Base-by-base conservation (phyloP, 2,113 vertebrate genomes). In the Leiothrix lutea region DNA sequence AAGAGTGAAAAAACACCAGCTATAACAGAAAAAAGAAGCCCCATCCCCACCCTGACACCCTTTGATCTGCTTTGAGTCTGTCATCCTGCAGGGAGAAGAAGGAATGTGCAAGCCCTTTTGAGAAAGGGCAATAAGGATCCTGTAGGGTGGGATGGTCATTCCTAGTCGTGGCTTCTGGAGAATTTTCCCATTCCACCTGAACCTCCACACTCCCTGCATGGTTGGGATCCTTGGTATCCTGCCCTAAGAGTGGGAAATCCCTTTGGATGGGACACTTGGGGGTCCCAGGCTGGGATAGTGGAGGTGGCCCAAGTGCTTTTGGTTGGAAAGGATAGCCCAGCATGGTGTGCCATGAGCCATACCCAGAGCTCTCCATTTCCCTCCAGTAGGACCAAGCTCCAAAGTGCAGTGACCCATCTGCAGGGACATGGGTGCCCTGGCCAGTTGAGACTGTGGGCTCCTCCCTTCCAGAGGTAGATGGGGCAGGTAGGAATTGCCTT, bases 401-500 rank as follows among this genome's bases (percentile, higher is more conserved):
- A 29, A 91, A 92, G 61, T 12, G 9, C 79, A 33, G 73, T 42
- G 70, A 67, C 51, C 35, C 61, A 47, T 78, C 50, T 1, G 1
- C 13, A 10, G 38, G 72, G 75, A 44, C 1, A 1, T 7, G 50
- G 45, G 31, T 83, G 70, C 60, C 50, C 40, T 17, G 15, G 82
- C 61, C 86, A 86, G 44, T 21, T 12, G 3, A 56, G 67, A 29
- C 2, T 8, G 40, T 3, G 3, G 54, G 60, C 31, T 85, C 45
- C 51, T 58, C 44, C 20, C 51, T 74, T 60, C 69, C 56, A 86
- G 91, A 96, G 85, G 90, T 90, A 96, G 90, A 87, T 50, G 75
- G 94, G 71, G 64, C 73, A 85, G 78, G 67, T 79, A 84, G 72
- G 86, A 96, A 94, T 88, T 70, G 93, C 90, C 85, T 94, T 71